Conservation (phyloP, 2,113 vertebrate genomes). For the Ammodytes marinus region DNA sequence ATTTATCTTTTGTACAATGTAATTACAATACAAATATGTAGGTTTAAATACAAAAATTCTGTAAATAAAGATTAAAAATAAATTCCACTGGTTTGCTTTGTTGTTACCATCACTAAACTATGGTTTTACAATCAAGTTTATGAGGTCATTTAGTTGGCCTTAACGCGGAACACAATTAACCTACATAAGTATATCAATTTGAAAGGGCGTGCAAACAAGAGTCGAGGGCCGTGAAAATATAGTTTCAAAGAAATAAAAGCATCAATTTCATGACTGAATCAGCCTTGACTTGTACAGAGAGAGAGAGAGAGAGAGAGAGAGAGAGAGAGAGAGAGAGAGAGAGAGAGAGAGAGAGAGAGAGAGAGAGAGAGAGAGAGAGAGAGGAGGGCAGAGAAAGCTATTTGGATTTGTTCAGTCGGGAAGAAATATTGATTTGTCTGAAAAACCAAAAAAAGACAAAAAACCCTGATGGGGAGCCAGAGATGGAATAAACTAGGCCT, state of each 20-base stretch:
- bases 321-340: no score
- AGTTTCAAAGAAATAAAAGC: conserved; percentile 53
- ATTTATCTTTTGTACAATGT: conserved; percentile 91
- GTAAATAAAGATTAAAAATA: conserved; percentile 91
- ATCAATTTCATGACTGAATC: conserved; percentile 40
- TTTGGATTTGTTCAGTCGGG: conserved; percentile 15
- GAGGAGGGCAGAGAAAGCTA: conserved; percentile 9
- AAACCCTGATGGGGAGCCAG: conserved; percentile 16
- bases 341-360: no score
- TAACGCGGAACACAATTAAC: conserved; percentile 78
- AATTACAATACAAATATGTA: conserved; percentile 92
- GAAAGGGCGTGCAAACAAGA: conserved; percentile 67
- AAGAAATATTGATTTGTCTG: conserved; percentile 42
- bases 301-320: no score
- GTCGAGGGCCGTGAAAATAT: conserved; percentile 45
- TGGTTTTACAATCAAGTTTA: conserved; percentile 88
- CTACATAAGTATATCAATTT: conserved; percentile 69
- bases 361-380: not conserved
- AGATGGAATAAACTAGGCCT: conserved; percentile 30
- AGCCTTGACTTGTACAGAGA: conserved; percentile 13
- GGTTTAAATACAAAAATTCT: conserved; percentile 90
- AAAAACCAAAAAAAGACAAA: conserved; percentile 20
- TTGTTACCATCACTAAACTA: conserved; percentile 86
- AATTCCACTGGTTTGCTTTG: conserved; percentile 85
- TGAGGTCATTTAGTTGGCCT: conserved; percentile 88